phyloP scores from a whole-genome alignment of 2,888 invertebrate species.

The Alsophila aescularia region DNA sequence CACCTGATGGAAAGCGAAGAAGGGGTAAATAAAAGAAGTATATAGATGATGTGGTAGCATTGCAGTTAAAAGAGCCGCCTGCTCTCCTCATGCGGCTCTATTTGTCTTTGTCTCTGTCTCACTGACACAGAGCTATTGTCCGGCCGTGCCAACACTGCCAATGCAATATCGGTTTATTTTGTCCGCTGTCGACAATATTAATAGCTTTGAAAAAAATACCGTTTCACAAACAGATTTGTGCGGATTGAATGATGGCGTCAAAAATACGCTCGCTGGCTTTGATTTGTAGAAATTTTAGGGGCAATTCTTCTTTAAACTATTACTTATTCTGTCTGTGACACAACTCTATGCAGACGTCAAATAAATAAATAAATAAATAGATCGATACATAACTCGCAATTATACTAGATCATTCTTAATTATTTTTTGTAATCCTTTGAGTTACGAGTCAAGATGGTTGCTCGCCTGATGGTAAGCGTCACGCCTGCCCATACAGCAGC shows the following conservation, averaged over 20 bases:
- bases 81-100: conserved; percentile 23
- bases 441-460: no score
- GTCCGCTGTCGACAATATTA: conserved; percentile 56
- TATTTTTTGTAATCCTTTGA: no score
- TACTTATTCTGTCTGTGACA: background rate
- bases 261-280: conserved; percentile 2
- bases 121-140: conserved; percentile 76
- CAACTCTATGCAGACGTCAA: no score
- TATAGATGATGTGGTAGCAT: no score
- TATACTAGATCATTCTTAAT: no score
- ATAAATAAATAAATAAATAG: no score
- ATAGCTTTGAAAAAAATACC: conserved; percentile 57
- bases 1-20: no score
- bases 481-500: no score
- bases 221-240: conserved; percentile 44
- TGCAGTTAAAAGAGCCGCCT: conserved; percentile 27
- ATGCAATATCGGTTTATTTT: conserved; percentile 71
- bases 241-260: conserved; percentile 30
- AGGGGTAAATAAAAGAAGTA: no score
- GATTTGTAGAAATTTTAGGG: background rate
- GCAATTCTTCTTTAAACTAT: no score
- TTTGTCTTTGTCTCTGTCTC: conserved; percentile 71
- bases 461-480: no score
- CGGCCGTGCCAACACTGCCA: conserved; percentile 65
- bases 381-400: no score